A percentile compares a stretch with the other conserved stretches of the same genome.
Evolutionary conservation across 2,113 vertebrate species (phyloP).

Genomic region (Poecile atricapillus): DNA sequence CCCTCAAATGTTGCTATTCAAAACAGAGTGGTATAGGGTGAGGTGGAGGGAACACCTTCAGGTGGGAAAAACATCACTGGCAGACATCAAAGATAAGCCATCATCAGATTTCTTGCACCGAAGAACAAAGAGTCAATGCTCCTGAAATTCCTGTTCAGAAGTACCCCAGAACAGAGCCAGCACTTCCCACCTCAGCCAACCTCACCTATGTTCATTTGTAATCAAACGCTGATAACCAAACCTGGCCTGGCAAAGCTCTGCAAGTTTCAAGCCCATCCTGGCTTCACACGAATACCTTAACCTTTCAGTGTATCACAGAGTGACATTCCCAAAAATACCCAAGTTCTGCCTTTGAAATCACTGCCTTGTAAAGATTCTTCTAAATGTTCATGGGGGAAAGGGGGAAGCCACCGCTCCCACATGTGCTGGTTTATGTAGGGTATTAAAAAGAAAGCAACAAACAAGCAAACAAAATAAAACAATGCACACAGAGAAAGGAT

Average conservation of each 20-base stretch:
- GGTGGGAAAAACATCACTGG: slow-evolving; percentile 41
- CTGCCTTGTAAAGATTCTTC: neutral
- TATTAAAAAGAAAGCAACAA: neutral
- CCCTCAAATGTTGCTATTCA: neutral
- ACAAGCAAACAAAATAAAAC: neutral
- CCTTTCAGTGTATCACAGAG: neutral
- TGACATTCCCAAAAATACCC: neutral
- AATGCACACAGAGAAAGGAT: neutral
- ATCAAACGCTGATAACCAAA: slow-evolving; percentile 40
- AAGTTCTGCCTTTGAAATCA: neutral
- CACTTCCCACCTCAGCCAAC: slow-evolving; percentile 29
- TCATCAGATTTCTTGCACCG: slow-evolving; percentile 31
- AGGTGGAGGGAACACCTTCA: slow-evolving; percentile 24
- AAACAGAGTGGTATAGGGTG: neutral
- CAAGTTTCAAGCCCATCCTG: neutral
- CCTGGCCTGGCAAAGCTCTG: neutral
- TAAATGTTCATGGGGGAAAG: neutral
- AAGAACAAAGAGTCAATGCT: slow-evolving; percentile 40
- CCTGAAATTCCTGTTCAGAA: slow-evolving; percentile 52
- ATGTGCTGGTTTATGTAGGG: neutral
- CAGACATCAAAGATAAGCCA: slow-evolving; percentile 51
- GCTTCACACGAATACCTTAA: neutral
- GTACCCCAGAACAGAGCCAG: slow-evolving; percentile 39
- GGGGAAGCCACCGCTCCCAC: neutral
- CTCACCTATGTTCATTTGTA: slow-evolving; percentile 43